Evolutionary conservation across 2,888 invertebrate species (phyloP).

Genomic region (Hermaeophaga mercurialis): DNA sequence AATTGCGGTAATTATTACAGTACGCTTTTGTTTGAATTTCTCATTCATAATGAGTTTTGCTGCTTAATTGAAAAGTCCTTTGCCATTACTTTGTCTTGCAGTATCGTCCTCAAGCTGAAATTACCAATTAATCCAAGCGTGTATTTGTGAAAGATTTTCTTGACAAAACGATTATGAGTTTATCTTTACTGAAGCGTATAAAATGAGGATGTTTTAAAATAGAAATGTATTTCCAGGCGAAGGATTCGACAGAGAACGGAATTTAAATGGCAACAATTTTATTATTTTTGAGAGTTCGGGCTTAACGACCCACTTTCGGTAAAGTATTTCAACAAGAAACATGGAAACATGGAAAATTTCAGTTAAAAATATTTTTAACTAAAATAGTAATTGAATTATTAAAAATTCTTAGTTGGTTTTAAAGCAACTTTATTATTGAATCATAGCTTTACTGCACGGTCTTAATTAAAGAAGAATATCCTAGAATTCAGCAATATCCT

Average conservation of each 20-base stretch:
- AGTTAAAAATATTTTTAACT: too few species aligned
- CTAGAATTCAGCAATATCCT: too few species aligned
- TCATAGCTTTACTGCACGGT: too few species aligned
- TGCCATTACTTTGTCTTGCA: conserved; percentile 1
- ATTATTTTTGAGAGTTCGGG: neutral
- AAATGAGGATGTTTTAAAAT: neutral
- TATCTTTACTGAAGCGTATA: neutral
- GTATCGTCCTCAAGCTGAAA: neutral
- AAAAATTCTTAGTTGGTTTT: too few species aligned
- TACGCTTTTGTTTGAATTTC: conserved; percentile 1
- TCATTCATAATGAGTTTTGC: conserved; percentile 1
- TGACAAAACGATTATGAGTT: conserved; percentile 6
- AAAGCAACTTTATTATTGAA: too few species aligned
- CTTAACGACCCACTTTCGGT: neutral
- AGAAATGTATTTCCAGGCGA: neutral
- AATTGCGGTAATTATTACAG: conserved; percentile 6
- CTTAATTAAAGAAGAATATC: too few species aligned
- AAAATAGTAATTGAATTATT: too few species aligned
- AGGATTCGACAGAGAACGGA: neutral
- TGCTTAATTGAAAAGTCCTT: conserved; percentile 9
- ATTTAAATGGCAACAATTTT: neutral
- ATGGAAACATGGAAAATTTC: too few species aligned
- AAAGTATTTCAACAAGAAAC: too few species aligned
- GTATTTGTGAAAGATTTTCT: conserved; percentile 3
- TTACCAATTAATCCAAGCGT: conserved; percentile 8